Conservation (phyloP, 2,888 invertebrate genomes). For the Ennomos quercinarius region DNA sequence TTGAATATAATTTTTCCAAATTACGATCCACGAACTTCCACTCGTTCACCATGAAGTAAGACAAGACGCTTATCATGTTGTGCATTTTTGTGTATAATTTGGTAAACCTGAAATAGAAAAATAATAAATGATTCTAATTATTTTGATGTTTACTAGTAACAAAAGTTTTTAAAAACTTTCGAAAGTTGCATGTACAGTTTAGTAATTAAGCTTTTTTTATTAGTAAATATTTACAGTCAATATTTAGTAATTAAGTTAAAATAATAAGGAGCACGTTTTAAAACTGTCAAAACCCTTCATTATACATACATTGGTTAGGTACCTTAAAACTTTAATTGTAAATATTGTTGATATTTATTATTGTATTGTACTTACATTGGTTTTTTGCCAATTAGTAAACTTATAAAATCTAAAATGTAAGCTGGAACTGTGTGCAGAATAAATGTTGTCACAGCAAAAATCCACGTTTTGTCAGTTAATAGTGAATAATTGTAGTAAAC, state of each 20-base stretch:
- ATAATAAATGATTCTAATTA: no score
- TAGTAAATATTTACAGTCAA: no score
- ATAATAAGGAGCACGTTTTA: no score
- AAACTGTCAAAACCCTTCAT: no score
- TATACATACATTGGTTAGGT: no score
- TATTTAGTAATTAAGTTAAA: no score
- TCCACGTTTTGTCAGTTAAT: no score
- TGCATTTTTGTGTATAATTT: constrained; percentile 43
- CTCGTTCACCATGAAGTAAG: constrained; percentile 36
- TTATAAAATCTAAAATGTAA: constrained; percentile 87
- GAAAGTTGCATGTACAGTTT: no score
- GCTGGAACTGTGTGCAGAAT: constrained; percentile 90
- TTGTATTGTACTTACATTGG: constrained; percentile 15
- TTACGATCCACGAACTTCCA: constrained; percentile 47
- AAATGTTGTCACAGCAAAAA: constrained; percentile 75
- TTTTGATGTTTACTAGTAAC: no score
- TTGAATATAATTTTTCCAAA: constrained; percentile 35
- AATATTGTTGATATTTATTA: no score
- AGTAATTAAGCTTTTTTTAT: no score
- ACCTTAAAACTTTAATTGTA: neutral
- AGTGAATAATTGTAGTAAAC: constrained; percentile 67
- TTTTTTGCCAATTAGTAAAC: constrained; percentile 86
- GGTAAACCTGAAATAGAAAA: constrained; percentile 40
- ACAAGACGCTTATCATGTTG: constrained; percentile 26
- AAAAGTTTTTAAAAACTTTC: no score